A percentile compares a stretch with the other conserved stretches of the same genome.
These are phyloP conservation scores for Argya squamiceps DNA, from an alignment of 2,797 vertebrate species.

Conservation along the genomic window DNA sequence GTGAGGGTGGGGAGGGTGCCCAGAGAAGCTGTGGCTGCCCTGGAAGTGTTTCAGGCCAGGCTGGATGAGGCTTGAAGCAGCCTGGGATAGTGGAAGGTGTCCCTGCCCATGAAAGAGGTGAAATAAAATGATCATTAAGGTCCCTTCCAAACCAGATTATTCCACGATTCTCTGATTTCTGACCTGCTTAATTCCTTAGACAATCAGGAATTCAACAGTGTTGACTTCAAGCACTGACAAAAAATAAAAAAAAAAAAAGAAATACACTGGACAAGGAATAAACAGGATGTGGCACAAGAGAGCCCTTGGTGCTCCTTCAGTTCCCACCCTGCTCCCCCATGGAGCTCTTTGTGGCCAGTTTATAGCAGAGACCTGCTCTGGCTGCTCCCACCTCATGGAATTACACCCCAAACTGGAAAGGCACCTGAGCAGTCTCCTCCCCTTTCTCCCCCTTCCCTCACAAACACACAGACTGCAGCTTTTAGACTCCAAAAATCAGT, in stretches of 20 bases:
- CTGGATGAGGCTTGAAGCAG: fast-evolving
- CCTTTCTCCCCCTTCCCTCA: not conserved
- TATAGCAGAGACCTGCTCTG: not conserved
- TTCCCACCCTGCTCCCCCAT: not conserved
- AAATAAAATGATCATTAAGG: not conserved
- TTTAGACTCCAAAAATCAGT: not conserved
- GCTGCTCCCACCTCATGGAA: not conserved
- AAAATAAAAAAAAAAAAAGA: not conserved
- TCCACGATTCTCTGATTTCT: not conserved
- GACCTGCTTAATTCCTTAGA: not conserved
- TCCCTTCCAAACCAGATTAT: not conserved
- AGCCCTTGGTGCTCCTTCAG: not conserved
- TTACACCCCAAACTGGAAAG: not conserved
- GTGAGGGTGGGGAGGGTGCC: fast-evolving
- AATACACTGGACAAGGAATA: not conserved
- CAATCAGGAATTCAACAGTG: not conserved
- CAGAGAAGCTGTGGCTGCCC: not conserved
- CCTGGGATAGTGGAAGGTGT: not conserved
- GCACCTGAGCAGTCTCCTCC: not conserved
- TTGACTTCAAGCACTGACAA: not conserved
- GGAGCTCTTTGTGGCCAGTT: not conserved
- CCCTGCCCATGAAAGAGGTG: not conserved
- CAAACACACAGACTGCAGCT: not conserved
- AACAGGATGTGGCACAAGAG: not conserved
- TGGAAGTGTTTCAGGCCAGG: not conserved